phyloP scores from a whole-genome alignment of 2,888 invertebrate species.

The Lasioglossum marginatum region DNA sequence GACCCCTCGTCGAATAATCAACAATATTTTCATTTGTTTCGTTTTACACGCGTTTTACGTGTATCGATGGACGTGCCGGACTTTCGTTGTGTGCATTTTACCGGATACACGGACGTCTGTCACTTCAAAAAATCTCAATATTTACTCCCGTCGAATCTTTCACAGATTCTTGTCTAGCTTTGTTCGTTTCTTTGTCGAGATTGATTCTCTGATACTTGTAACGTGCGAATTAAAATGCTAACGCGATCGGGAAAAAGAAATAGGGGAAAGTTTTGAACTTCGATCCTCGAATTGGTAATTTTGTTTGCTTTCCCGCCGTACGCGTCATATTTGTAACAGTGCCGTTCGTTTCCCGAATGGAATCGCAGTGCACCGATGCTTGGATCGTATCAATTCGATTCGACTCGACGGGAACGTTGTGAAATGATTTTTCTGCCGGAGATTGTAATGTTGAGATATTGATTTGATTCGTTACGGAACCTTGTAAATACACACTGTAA shows the following conservation, averaged over 20 bases:
- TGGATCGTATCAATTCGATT: conserved; percentile 3
- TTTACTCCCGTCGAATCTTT: neutral
- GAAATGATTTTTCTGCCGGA: neutral
- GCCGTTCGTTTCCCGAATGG: neutral
- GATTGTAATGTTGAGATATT: conserved; percentile 8
- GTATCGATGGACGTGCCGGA: conserved; percentile 11
- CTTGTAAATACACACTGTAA: conserved; percentile 13
- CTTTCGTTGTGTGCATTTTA: conserved; percentile 26
- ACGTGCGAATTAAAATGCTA: neutral
- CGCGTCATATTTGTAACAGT: conserved; percentile 1
- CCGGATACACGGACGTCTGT: conserved; percentile 36
- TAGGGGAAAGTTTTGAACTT: neutral
- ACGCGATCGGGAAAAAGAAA: neutral
- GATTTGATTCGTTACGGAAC: conserved; percentile 38
- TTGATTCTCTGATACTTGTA: neutral
- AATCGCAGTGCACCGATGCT: neutral
- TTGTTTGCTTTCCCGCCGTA: conserved; percentile 34
- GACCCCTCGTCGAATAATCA: neutral
- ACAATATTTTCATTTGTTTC: conserved; percentile 34
- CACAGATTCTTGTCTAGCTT: neutral
- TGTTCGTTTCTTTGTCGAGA: neutral
- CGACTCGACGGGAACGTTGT: neutral
- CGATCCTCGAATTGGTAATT: neutral
- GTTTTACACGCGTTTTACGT: neutral
- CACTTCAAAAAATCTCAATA: conserved; percentile 27